These are phyloP conservation scores for Eustalomyia histrio DNA, from an alignment of 2,888 invertebrate genomes.

Conservation along the genomic window DNA sequence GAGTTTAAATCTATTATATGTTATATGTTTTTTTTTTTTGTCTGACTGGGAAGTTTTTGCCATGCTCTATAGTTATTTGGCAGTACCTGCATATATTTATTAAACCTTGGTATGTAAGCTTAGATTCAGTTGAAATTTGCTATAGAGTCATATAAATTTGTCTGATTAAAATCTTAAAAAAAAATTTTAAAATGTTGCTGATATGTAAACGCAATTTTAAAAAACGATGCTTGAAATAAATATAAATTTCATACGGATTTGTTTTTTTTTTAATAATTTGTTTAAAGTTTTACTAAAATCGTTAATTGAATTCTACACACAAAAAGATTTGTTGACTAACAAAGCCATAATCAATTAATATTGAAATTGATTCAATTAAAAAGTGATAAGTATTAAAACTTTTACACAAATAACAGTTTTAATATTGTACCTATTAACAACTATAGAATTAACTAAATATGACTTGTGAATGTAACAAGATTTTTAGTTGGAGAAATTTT, in stretches of 20 bases:
- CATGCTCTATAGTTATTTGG: slow-evolving; percentile 32
- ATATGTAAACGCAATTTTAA: not conserved
- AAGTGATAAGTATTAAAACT: too few species aligned
- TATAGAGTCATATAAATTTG: slow-evolving; percentile 61
- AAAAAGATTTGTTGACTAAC: too few species aligned
- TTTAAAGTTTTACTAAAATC: too few species aligned
- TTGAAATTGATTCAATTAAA: too few species aligned
- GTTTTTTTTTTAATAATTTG: too few species aligned
- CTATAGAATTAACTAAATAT: too few species aligned
- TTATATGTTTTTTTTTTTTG: slow-evolving; percentile 11
- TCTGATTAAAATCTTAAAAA: slow-evolving; percentile 61
- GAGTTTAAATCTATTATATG: slow-evolving; percentile 36
- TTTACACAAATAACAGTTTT: too few species aligned
- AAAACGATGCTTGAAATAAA: not conserved
- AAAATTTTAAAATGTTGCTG: slow-evolving; percentile 33
- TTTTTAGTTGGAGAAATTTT: too few species aligned
- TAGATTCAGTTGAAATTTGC: slow-evolving; percentile 37
- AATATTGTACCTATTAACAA: too few species aligned
- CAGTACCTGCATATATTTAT: not conserved
- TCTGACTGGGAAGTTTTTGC: slow-evolving; percentile 41
- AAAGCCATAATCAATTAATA: too few species aligned
- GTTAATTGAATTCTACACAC: too few species aligned
- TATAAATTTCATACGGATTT: not conserved
- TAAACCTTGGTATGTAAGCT: not conserved
- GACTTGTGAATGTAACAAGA: too few species aligned